Base-by-base conservation (phyloP, 2,888 invertebrate genomes). In the Andrena bicolor region DNA sequence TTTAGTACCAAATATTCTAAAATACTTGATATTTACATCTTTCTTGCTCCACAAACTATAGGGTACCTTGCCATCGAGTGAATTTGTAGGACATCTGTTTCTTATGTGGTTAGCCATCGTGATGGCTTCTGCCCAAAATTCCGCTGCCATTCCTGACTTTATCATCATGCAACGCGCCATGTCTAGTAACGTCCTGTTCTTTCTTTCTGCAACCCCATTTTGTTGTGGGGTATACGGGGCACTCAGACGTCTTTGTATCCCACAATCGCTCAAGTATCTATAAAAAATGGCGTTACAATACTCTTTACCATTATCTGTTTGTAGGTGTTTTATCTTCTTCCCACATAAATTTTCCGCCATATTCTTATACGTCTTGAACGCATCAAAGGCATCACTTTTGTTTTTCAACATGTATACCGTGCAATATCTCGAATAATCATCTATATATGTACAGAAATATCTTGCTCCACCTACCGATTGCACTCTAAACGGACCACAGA, bases 361-460 rank as follows among this genome's bases (percentile, higher is more conserved):
- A 30, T 32, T n/a, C 2, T 32, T 61, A 4, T 61, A 61, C 32
- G 10, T 32, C 26, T 61, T 16, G 20, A 61, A 32, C 20, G n/a
- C 20, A 10, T 61, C 61, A 8, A 61, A 35, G 8, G 32, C 32
- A 7, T 35, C 61, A 32, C 61, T n/a, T 56, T 26, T 61, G 5
- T 61, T 61, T 10, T 32, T 61, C 32, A 61, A 5, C 2, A 20
- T 8, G n/a, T 61, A 61, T 20, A 51, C 51, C 2, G 13, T 51
- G 16, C 30, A 66, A n/a, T 30, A 66, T 20, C 66, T 66, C 5
- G 20, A 66, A 6, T 66, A 66, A n/a, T 66, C 66, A 66, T 51
- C 30, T 30, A 66, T 20, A 20, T 26, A 26, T 26, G 26, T 26
- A 26, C 26, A 26, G 26, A 26, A 26, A 26, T 26, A 26, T 26